Evolutionary conservation across 64 coral and sea anemone genomes (phyloP).

Genomic region (Porites australiensis): DNA sequence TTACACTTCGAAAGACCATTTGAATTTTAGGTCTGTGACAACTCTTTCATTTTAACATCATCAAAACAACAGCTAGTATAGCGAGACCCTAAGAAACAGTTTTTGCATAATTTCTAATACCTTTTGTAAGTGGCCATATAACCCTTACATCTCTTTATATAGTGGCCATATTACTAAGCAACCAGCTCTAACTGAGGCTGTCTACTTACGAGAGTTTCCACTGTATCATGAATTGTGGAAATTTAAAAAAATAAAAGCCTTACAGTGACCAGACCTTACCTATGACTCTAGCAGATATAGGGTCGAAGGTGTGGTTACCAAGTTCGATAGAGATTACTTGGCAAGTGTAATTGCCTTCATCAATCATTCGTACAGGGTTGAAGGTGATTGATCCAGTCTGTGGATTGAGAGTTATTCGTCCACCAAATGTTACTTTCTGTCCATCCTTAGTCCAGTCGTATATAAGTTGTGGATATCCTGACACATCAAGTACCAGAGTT

Average conservation of each 20-base stretch:
- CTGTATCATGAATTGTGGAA: not conserved
- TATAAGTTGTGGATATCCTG: not conserved
- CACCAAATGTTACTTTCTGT: not conserved
- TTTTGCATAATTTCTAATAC: no score
- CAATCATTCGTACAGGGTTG: not conserved
- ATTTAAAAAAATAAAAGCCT: no score
- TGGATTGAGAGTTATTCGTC: not conserved
- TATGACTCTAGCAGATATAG: not conserved
- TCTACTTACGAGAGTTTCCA: not conserved
- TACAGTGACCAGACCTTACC: not conserved
- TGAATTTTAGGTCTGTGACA: no score
- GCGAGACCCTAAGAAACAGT: no score
- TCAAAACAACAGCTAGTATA: no score
- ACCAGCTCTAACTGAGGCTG: no score
- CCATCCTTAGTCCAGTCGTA: slow-evolving; percentile 26
- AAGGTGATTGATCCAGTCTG: slow-evolving; percentile 7
- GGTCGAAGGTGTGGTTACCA: not conserved
- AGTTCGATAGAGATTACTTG: not conserved
- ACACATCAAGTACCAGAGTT: not conserved
- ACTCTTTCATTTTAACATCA: no score
- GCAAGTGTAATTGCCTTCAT: slow-evolving; percentile 43
- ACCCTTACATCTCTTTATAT: no score
- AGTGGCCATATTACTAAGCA: no score
- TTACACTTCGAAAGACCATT: no score
- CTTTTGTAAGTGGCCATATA: no score